Evolutionary conservation across 1,140 invertebrate genomes (phyloP), one percentile per base, ranked within the genome.

Genomic region (Thereuonema tuberculata): DNA sequence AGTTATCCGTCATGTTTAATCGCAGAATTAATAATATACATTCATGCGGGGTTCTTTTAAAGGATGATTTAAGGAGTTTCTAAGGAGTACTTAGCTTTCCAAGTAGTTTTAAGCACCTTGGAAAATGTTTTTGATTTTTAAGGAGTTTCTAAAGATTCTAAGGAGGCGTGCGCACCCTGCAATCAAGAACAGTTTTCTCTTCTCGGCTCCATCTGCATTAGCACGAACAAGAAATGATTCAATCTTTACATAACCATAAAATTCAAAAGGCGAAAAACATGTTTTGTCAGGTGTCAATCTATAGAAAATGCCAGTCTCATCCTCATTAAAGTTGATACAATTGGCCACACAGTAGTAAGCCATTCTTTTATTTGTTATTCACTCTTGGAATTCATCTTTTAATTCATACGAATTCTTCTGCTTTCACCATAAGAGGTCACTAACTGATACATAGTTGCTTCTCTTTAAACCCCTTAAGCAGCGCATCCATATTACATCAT

Each of bases 231-330:
- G 17, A 37, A 17, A 5, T 5, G 31, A 37, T 37, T 37, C 17
- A 9, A 9, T 48, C 64, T 56, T 62, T 71, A 70, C 12, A 69
- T 66, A 53, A 65, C 63, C 21, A 60, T 57, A 56, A 69, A 76
- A 59, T 64, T 65, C 58, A 74, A 64, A 55, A 61, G 62, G 67
- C 75, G 74, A 49, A 71, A 71, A 28, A 61, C 63, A 25, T 72
- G 63, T 73, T 68, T 71, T 69, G 50, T 75, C 69, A 55, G 65
- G 62, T 21, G 60, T 56, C 49, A 64, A 46, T 25, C 61, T 58
- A 47, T 65, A 65, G 47, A 64, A 64, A 23, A 67, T 37, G 2
- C 62, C 61, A 17, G 64, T 63, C 58, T 65, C 58, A 54, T 65
- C 61, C 43, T 63, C 60, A 27, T 61, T 63, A 61, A 65, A 67